Evolutionary conservation across 2,797 vertebrate genomes (phyloP), one percentile per base, ranked within the genome.

Genomic region (Pampus argenteus): DNA sequence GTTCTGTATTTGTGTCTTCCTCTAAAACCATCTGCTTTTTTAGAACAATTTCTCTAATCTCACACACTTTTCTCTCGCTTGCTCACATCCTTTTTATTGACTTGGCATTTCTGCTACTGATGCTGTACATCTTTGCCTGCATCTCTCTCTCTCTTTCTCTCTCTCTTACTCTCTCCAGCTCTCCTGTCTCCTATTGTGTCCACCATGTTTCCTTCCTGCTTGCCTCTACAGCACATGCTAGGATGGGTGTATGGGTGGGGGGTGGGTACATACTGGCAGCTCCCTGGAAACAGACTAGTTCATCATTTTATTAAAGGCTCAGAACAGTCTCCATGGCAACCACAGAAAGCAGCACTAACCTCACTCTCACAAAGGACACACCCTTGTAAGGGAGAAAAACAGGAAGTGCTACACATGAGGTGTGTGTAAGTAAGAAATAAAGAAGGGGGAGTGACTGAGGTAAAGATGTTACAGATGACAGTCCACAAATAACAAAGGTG

Each of bases 321-420:
- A 80, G 85, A 76, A 68, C 78, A 84, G 89, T 92, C 81, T 88
- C 88, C 88, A 90, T 94, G 87, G 85, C 22, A 92, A 93, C 87
- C 83, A 38, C 4, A 50, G 81, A 91, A 40, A 74, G 84, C 79
- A 87, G 88, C 70, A 52, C 83, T 80, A 87, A 79, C 85, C 74
- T 83, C 78, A 34, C 74, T 86, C 64, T 54, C 84, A 90, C 87
- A 90, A 88, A 89, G 86, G 88, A 90, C 90, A 91, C 91, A 58
- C 91, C 91, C 89, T 87, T 82, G 84, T 75, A 48, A 62, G 78
- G 74, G 76, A 86, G 74, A 81, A 87, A 86, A 90, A 92, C 90
- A 84, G 88, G 88, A 91, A 92, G 81, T 90, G 74, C 56, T 61
- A 29, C 31, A 71, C 17, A 79, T 36, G 22, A 64, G 45, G 69